Evolutionary conservation across 2,888 invertebrate species (phyloP).

Genomic region (Oeneis ivallda): DNA sequence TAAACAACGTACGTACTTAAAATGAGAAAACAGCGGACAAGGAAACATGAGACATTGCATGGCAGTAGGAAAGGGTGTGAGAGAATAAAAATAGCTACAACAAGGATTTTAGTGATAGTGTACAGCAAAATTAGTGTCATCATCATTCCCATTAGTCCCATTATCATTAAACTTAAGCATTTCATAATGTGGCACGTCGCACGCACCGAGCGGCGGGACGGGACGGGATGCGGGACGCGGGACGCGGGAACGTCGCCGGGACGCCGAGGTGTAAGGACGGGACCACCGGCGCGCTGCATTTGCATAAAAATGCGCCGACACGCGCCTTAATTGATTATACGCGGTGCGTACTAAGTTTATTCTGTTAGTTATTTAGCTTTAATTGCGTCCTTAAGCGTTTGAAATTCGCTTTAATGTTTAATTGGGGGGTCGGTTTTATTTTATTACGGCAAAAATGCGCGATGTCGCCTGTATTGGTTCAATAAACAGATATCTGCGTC

Average conservation of each 20-base stretch:
- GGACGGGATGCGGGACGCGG: neutral
- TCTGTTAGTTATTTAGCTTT: constrained; percentile 17
- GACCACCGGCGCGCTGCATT: constrained; percentile 65
- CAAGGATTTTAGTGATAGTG: too few species aligned
- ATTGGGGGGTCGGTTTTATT: constrained; percentile 7
- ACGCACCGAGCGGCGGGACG: neutral
- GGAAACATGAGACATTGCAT: too few species aligned
- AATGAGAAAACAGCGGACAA: too few species aligned
- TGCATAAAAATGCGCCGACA: constrained; percentile 75
- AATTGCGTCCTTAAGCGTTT: constrained; percentile 19
- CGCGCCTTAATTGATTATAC: constrained; percentile 71
- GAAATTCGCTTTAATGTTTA: constrained; percentile 17
- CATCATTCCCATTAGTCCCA: too few species aligned
- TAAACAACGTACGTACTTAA: too few species aligned
- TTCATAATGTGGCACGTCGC: neutral
- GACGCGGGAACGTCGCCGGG: neutral
- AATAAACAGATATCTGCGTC: too few species aligned
- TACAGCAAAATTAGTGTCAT: too few species aligned
- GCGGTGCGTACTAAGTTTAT: constrained; percentile 28
- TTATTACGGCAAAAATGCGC: neutral
- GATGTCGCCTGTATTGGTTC: neutral
- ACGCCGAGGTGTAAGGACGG: constrained; percentile 6
- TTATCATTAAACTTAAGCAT: too few species aligned
- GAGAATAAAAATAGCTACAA: too few species aligned
- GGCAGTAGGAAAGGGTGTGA: too few species aligned